Evolutionary conservation across 2,888 invertebrate species (phyloP), one percentile per base, ranked within the genome.

Genomic region (Blastobasis adustella): DNA sequence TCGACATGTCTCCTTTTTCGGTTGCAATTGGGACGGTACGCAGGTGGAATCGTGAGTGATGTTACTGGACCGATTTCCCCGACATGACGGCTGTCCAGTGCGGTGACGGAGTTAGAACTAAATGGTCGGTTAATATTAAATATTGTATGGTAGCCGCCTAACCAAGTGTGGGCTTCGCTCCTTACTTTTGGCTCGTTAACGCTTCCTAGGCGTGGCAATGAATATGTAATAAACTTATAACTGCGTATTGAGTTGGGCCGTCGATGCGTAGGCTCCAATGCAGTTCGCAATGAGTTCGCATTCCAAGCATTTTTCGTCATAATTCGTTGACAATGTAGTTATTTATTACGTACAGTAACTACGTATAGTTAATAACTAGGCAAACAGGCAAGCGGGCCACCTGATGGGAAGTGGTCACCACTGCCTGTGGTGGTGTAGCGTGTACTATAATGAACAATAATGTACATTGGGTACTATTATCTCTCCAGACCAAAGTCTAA

Each of bases 81-180:
- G 54, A 45, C 55, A 60, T 68, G 69, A 71, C 68, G 76, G 76
- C 75, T 73, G 67, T 71, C 64, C 76, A 47, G 70, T 52, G 58
- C 71, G 82, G 68, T 74, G 81, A 71, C 81, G 71, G 51, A 67
- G 65, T 62, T 66, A 65, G 69, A 61, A 88, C 87, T 87, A 79
- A 82, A 64, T 68, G 60, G 67, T 66, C 65, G 67, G 56, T 65
- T 72, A 63, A 70, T 73, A 69, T 71, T 58, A 66, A 68, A 68
- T 76, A 76, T 73, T 72, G 71, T 72, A 73, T 69, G 71, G 71
- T 73, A 67, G 56, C 58, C 71, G 75, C 78, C 77, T 76, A 69
- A 61, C 80, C 79, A 71, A 74, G 82, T 82, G 84, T 85, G 83
- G 87, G 86, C 70, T 82, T 84, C 81, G 83, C 81, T 82, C 86